Evolutionary conservation across 2,888 invertebrate species (phyloP).

Genomic region (Rutpela maculata): DNA sequence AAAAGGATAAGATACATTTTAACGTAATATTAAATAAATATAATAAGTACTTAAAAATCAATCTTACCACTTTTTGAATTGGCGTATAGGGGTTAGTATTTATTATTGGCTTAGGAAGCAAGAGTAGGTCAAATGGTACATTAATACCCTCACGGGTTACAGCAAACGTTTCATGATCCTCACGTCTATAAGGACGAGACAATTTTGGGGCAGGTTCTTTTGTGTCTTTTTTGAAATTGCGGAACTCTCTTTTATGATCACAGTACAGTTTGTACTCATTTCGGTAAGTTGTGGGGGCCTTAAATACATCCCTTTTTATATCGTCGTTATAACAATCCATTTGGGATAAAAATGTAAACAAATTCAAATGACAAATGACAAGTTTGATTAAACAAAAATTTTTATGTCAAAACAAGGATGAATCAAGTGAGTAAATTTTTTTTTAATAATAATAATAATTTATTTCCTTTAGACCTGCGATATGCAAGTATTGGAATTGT

Average conservation of each 20-base stretch:
- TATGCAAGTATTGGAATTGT: too few relatives aligned
- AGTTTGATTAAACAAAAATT: not conserved
- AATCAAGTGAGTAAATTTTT: too few relatives aligned
- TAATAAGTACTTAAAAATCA: not conserved
- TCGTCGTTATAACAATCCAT: conserved; percentile 61
- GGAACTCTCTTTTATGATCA: conserved; percentile 39
- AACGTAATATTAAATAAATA: too few relatives aligned
- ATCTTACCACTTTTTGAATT: conserved; percentile 57
- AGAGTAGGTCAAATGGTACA: conserved; percentile 68
- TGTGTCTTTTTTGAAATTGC: conserved; percentile 53
- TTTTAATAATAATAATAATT: too few relatives aligned
- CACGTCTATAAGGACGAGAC: conserved; percentile 46
- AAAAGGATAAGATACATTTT: not conserved
- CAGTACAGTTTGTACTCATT: conserved; percentile 65
- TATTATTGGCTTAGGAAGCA: conserved; percentile 66
- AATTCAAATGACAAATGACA: not conserved
- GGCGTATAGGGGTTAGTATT: conserved; percentile 60
- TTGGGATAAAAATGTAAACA: conserved; percentile 14
- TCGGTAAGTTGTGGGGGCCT: conserved; percentile 63
- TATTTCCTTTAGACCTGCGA: too few relatives aligned
- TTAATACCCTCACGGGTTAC: conserved; percentile 60
- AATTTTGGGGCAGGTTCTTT: conserved; percentile 54
- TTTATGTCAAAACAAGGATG: not conserved
- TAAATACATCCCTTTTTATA: conserved; percentile 63
- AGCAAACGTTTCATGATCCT: conserved; percentile 66